A percentile compares a stretch with the other conserved stretches of the same genome.
phyloP scores from a whole-genome alignment of 2,797 vertebrate species.

The Helarctos malayanus region DNA sequence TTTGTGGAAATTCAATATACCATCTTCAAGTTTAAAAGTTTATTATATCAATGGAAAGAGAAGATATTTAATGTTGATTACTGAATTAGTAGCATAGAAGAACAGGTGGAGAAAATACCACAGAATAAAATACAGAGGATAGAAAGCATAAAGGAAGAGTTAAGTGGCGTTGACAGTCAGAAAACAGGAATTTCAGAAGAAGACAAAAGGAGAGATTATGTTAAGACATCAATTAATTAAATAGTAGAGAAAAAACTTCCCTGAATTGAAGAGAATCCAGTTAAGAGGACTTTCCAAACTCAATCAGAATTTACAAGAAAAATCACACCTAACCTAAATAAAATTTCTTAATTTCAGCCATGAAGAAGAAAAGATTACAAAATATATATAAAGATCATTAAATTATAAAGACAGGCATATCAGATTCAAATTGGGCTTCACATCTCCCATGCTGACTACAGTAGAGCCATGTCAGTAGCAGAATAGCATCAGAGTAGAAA shows the following conservation, averaged over 20 bases:
- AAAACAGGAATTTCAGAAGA: not conserved
- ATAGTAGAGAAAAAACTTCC: not conserved
- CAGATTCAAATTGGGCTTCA: not conserved
- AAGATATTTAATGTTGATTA: not conserved
- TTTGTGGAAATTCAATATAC: not conserved
- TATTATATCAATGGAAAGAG: not conserved
- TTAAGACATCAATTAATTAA: not conserved
- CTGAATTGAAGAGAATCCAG: not conserved
- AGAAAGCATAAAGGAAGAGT: not conserved
- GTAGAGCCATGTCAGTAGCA: not conserved
- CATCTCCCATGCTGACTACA: not conserved
- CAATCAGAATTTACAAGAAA: not conserved
- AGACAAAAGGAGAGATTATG: not conserved
- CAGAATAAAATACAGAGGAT: not conserved
- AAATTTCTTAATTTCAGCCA: not conserved
- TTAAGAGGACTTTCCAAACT: not conserved
- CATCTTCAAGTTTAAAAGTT: slow-evolving; percentile 26
- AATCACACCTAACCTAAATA: not conserved
- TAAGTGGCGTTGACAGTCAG: not conserved
- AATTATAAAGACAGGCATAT: not conserved
- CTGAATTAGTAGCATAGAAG: not conserved
- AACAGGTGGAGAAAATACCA: not conserved
- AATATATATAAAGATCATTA: not conserved
- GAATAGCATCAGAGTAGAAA: not conserved
- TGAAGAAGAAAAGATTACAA: not conserved